Evolutionary conservation across 2,888 invertebrate genomes (phyloP).

Genomic region (Calliopum simillimum): DNA sequence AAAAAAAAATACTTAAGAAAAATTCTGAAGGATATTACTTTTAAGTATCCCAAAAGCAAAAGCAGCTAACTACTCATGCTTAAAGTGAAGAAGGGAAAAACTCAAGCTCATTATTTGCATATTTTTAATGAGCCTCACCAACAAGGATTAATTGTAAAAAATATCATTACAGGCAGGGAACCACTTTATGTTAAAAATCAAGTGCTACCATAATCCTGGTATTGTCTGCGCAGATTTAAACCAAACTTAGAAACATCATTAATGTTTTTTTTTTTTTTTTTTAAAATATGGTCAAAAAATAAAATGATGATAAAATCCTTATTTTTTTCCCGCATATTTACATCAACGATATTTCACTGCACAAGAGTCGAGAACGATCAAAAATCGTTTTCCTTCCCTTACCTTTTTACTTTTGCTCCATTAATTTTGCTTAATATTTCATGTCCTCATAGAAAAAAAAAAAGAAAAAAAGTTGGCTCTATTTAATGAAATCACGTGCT

Average conservation of each 20-base stretch:
- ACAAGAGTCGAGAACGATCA: background rate
- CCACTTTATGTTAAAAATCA: conserved; percentile 15
- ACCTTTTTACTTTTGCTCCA: background rate
- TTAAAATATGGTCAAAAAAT: no score
- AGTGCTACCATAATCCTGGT: conserved; percentile 19
- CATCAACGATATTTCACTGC: background rate
- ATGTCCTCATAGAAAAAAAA: background rate
- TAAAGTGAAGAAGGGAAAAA: background rate
- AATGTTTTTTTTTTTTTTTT: no score
- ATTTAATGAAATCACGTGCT: conserved; percentile 29
- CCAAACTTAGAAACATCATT: no score
- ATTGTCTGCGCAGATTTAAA: conserved; percentile 10
- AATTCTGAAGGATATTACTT: background rate
- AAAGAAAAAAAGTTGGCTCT: background rate
- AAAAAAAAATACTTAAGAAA: background rate
- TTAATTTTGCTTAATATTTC: conserved; percentile 12
- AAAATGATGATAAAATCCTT: no score
- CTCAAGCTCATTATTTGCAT: conserved; percentile 22
- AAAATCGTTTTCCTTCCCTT: background rate
- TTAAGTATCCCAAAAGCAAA: conserved; percentile 22
- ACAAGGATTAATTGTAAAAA: conserved; percentile 20
- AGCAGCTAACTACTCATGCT: background rate
- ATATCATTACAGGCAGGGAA: background rate
- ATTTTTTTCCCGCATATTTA: no score
- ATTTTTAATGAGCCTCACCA: conserved; percentile 26